Evolutionary conservation across 2,888 invertebrate genomes (phyloP).

Genomic region (Drosophila helvetica): DNA sequence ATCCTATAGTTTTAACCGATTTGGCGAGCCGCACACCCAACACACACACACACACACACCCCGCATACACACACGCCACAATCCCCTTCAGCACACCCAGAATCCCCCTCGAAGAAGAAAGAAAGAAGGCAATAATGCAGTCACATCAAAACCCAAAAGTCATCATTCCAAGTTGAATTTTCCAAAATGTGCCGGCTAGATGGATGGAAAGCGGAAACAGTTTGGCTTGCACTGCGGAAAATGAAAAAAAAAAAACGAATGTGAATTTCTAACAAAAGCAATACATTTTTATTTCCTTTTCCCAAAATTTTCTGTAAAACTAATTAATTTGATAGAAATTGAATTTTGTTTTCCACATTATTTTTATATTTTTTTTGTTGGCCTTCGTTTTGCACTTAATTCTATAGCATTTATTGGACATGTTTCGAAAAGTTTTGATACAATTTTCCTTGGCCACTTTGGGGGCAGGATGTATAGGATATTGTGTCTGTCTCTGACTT

Average conservation of each 20-base stretch:
- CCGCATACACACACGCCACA: slow-evolving; percentile 9
- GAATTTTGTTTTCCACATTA: slow-evolving; percentile 59
- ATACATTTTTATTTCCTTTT: slow-evolving; percentile 19
- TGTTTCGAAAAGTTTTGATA: slow-evolving; percentile 31
- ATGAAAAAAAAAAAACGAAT: slow-evolving; percentile 34
- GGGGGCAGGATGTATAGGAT: slow-evolving; percentile 23
- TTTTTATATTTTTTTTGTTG: slow-evolving; percentile 29
- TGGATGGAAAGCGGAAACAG: neutral
- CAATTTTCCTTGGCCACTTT: slow-evolving; percentile 23
- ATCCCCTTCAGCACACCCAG: slow-evolving; percentile 6
- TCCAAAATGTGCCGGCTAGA: slow-evolving; percentile 26
- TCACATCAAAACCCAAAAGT: slow-evolving; percentile 41
- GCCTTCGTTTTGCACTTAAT: slow-evolving; percentile 16
- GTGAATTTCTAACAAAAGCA: slow-evolving; percentile 44
- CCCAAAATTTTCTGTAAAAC: slow-evolving; percentile 51
- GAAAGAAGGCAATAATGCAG: slow-evolving; percentile 33
- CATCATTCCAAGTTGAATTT: slow-evolving; percentile 64
- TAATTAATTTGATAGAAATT: slow-evolving; percentile 72
- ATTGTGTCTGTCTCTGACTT: slow-evolving; percentile 54
- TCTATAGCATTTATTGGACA: slow-evolving; percentile 25
- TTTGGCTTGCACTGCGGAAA: slow-evolving; percentile 56
- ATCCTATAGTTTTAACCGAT: slow-evolving; percentile 31
- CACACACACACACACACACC: neutral
- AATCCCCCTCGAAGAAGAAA: slow-evolving; percentile 21
- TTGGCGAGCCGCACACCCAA: slow-evolving; percentile 34